These are phyloP conservation scores for Muntiacus reevesi DNA, from an alignment of 2,113 vertebrate genomes.

Conservation along the genomic window DNA sequence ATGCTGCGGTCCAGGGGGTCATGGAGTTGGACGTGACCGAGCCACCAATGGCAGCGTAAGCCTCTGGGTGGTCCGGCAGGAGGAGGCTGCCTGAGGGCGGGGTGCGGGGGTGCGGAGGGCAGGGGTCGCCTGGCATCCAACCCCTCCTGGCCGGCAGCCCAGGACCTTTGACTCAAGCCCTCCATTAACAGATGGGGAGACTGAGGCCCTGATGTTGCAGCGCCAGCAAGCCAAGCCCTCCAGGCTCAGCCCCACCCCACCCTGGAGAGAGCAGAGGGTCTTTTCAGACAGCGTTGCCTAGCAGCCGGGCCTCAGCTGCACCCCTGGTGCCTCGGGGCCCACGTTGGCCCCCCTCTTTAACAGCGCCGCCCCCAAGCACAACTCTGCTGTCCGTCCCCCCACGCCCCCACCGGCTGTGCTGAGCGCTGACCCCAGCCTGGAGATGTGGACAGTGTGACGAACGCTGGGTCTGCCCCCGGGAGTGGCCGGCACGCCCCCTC, in stretches of 20 bases:
- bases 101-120: no score
- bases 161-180: no score
- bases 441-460: rapidly evolving
- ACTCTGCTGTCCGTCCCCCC: rapidly evolving
- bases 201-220: background rate
- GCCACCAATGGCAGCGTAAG: rapidly evolving
- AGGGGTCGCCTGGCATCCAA: rapidly evolving
- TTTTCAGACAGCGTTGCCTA: background rate
- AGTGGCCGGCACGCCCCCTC: background rate
- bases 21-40: rapidly evolving
- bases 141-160: rapidly evolving
- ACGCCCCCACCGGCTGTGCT: rapidly evolving
- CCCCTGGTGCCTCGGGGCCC: background rate
- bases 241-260: background rate
- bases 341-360: background rate
- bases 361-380: background rate
- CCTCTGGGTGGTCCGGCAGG: background rate
- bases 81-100: background rate
- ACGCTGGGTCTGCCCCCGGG: background rate
- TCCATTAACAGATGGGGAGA: background rate
- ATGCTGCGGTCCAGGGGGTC: background rate
- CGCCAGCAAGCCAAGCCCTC: background rate
- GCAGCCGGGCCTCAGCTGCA: background rate
- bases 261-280: background rate
- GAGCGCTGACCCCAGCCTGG: background rate